phyloP scores from a whole-genome alignment of 2,113 vertebrate species.

The Solea solea region DNA sequence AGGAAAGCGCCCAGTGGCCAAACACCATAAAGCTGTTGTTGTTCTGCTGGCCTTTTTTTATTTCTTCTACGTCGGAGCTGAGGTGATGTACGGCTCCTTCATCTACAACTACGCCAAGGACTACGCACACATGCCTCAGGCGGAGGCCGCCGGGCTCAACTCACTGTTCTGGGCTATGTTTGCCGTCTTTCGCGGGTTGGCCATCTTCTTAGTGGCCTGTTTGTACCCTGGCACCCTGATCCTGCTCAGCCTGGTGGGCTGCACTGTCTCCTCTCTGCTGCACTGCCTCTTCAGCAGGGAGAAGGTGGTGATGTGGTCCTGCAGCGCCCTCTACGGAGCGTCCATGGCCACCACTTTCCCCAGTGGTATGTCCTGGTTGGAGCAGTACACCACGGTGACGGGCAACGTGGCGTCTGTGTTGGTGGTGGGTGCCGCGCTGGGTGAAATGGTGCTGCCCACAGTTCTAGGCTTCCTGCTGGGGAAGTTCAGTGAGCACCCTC shows the following conservation, averaged over 20 bases:
- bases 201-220: constrained; percentile 87
- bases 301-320: constrained; percentile 82
- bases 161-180: constrained; percentile 92
- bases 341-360: constrained; percentile 94
- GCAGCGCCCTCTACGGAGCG: constrained; percentile 85
- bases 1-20: constrained; percentile 74
- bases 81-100: constrained; percentile 92
- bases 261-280: constrained; percentile 78
- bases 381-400: constrained; percentile 90
- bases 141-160: constrained; percentile 86
- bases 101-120: constrained; percentile 87
- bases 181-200: constrained; percentile 84
- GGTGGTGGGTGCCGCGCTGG: constrained; percentile 88
- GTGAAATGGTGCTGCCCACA: constrained; percentile 92
- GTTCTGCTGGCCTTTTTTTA: constrained; percentile 89
- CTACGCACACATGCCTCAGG: constrained; percentile 77
- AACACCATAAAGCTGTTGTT: constrained; percentile 83
- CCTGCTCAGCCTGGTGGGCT: constrained; percentile 84
- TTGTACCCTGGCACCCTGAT: constrained; percentile 89
- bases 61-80: constrained; percentile 91
- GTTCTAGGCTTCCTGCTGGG: constrained; percentile 85
- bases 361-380: constrained; percentile 93
- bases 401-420: constrained; percentile 84
- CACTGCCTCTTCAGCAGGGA: constrained; percentile 83
- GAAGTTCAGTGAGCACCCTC: constrained; percentile 70